Percentiles rank a stretch among this genome's conserved stretches.
These are phyloP conservation scores for Centroberyx gerrardi DNA, from an alignment of 2,797 vertebrate species.

Conservation along the genomic window DNA sequence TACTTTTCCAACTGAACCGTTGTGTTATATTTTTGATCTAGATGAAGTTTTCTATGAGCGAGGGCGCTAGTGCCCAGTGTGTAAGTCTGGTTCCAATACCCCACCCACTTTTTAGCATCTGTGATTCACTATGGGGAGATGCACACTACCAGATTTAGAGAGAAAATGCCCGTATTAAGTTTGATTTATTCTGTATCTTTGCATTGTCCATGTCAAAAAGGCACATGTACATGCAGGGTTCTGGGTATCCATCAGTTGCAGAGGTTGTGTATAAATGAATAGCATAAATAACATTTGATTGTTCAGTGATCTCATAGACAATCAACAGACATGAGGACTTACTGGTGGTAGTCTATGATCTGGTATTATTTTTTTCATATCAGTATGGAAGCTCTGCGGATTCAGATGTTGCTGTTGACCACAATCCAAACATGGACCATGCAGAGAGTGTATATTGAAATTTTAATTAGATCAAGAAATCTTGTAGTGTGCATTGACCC, in stretches of 20 bases:
- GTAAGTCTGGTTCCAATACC: constrained; percentile 75
- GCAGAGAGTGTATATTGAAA: neutral
- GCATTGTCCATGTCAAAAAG: neutral
- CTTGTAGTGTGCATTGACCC: constrained; percentile 44
- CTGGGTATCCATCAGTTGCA: too few relatives aligned
- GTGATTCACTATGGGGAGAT: constrained; percentile 10
- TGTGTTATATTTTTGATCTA: constrained; percentile 65
- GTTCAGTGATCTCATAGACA: too few relatives aligned
- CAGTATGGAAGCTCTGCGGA: too few relatives aligned
- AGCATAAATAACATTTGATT: too few relatives aligned
- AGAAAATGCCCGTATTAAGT: neutral
- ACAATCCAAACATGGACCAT: too few relatives aligned
- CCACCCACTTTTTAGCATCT: constrained; percentile 16
- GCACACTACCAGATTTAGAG: constrained; percentile 48
- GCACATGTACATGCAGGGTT: neutral
- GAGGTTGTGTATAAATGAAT: too few relatives aligned
- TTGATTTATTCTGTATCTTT: neutral
- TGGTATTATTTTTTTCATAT: too few relatives aligned
- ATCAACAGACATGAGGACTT: too few relatives aligned
- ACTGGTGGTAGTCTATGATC: too few relatives aligned
- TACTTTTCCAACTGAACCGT: constrained; percentile 14
- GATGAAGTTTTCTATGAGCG: constrained; percentile 77
- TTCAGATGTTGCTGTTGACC: too few relatives aligned
- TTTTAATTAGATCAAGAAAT: constrained; percentile 1
- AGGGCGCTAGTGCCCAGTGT: constrained; percentile 76